Percentiles rank a stretch among this genome's conserved stretches.
Conservation (phyloP, 2,113 vertebrate species). For the Rhinichthys klamathensis region DNA sequence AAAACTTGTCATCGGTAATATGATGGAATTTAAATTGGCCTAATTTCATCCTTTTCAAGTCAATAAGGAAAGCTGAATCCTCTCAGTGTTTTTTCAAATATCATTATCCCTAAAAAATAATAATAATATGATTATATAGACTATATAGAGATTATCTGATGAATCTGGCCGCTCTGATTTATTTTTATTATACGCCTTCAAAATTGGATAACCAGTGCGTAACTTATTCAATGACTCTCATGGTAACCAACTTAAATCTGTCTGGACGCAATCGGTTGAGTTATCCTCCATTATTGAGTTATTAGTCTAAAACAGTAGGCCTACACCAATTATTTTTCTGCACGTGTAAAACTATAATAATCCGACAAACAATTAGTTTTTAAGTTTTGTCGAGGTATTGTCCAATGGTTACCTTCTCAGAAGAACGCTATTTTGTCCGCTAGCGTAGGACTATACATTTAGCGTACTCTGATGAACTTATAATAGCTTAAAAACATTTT, state of each 20-base stretch:
- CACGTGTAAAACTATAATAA: neutral
- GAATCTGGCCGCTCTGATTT: neutral
- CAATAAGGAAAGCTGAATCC: neutral
- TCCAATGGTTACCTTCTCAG: no score
- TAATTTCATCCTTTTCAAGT: conserved; percentile 15
- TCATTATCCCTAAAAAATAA: neutral
- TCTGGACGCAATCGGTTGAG: neutral
- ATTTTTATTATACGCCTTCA: neutral
- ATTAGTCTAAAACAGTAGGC: no score
- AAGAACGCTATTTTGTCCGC: no score
- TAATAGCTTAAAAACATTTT: neutral
- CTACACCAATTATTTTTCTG: no score
- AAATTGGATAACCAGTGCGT: neutral
- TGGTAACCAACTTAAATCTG: neutral
- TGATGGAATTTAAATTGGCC: conserved; percentile 21
- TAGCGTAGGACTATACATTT: no score
- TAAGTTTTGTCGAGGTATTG: neutral
- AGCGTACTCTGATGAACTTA: no score
- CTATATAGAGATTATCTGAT: neutral
- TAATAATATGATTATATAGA: no score
- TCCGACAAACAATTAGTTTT: neutral
- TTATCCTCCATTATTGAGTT: neutral
- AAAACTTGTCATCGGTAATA: conserved; percentile 42
- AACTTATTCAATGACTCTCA: neutral
- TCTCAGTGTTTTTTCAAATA: neutral